A percentile compares a stretch with the other conserved stretches of the same genome.
These are phyloP conservation scores for Myotis findleyi DNA, from an alignment of 2,797 vertebrate species.

Conservation along the genomic window DNA sequence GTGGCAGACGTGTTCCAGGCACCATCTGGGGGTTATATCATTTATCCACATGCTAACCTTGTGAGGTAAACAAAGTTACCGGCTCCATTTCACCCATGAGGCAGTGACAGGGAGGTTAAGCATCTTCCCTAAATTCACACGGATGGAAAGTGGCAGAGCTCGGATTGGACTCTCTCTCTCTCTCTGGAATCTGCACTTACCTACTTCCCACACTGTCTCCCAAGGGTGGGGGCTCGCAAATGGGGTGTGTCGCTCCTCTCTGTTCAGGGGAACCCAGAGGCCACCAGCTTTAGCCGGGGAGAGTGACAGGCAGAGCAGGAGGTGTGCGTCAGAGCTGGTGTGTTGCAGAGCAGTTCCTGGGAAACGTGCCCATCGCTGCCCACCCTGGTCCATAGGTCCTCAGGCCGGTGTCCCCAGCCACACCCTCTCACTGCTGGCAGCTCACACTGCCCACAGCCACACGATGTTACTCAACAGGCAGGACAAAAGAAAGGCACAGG, in stretches of 20 bases:
- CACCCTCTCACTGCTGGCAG: neutral
- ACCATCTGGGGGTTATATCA: neutral
- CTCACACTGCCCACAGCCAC: constrained; percentile 23
- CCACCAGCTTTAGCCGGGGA: neutral
- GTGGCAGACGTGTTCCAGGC: neutral
- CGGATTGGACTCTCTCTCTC: neutral
- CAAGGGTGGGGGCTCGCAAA: neutral
- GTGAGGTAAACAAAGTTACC: neutral
- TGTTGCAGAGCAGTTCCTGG: neutral
- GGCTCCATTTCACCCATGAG: neutral
- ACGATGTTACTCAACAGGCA: neutral
- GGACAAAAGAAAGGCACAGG: constrained; percentile 48
- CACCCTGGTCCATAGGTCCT: neutral
- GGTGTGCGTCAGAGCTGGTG: neutral
- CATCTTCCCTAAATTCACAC: neutral
- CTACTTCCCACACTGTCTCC: neutral
- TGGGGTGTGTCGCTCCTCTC: neutral
- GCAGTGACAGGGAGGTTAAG: neutral
- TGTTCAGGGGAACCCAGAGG: neutral
- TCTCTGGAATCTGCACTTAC: neutral
- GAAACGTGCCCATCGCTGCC: neutral
- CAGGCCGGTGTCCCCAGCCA: neutral
- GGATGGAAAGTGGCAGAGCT: neutral
- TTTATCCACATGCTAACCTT: neutral
- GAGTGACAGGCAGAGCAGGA: neutral